Evolutionary conservation across 2,113 vertebrate species (phyloP).

Genomic region (Gobiocypris rarus): DNA sequence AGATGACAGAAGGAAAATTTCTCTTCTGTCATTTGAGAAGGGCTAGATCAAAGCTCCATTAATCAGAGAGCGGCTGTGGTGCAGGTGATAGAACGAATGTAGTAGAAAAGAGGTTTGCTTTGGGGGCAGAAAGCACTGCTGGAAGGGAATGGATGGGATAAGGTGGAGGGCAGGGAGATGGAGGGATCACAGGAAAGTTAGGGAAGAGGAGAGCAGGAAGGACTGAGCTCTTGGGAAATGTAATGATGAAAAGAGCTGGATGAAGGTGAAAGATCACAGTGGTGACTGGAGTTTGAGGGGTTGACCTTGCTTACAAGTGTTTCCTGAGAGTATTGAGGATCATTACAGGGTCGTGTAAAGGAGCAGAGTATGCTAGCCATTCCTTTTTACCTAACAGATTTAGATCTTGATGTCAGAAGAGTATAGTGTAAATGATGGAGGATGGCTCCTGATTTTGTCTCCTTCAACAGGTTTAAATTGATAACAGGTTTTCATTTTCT

Average conservation of each 20-base stretch:
- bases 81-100: constrained; percentile 31
- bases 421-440: neutral
- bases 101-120: constrained; percentile 22
- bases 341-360: constrained; percentile 11
- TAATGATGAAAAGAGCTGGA: constrained; percentile 41
- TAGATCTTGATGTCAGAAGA: neutral
- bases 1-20: constrained; percentile 7
- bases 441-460: too few relatives aligned
- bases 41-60: constrained; percentile 37
- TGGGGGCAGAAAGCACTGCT: constrained; percentile 16
- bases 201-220: constrained; percentile 35
- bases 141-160: constrained; percentile 38
- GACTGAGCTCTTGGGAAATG: constrained; percentile 50
- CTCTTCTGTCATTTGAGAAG: constrained; percentile 31
- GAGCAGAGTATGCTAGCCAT: neutral
- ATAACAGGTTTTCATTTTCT: too few relatives aligned
- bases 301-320: constrained; percentile 36
- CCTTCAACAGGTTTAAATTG: too few relatives aligned
- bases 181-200: constrained; percentile 44
- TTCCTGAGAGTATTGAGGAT: constrained; percentile 35
- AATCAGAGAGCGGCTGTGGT: constrained; percentile 39
- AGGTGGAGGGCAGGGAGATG: constrained; percentile 47
- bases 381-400: constrained; percentile 40
- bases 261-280: constrained; percentile 45
- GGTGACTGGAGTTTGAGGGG: constrained; percentile 24